Evolutionary conservation across 2,888 invertebrate species (phyloP).

Genomic region (Linyphia triangularis): DNA sequence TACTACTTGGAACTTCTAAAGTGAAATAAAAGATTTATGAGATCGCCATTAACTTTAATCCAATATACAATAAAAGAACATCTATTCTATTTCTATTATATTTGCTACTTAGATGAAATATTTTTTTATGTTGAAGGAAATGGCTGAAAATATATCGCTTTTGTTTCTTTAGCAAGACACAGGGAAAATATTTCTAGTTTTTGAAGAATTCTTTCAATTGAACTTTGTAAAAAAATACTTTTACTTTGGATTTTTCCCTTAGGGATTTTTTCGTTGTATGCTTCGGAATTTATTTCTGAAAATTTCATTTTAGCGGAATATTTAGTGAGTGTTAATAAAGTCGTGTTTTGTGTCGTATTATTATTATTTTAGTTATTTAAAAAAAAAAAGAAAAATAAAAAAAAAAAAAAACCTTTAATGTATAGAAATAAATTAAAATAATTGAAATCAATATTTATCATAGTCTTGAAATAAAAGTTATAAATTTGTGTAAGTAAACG

Average conservation of each 20-base stretch:
- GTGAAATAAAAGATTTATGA: too few species aligned
- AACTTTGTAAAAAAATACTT: not conserved
- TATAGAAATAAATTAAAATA: too few species aligned
- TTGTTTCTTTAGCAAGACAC: not conserved
- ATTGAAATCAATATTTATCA: too few species aligned
- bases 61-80: too few species aligned
- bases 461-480: too few species aligned
- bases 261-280: not conserved
- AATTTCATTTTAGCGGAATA: not conserved
- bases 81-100: not conserved
- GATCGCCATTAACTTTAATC: too few species aligned
- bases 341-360: not conserved
- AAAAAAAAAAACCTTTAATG: too few species aligned
- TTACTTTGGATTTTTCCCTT: not conserved
- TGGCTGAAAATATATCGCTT: not conserved
- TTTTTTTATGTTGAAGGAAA: not conserved
- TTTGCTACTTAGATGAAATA: not conserved
- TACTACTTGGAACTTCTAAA: too few species aligned
- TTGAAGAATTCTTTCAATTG: not conserved
- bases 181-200: not conserved
- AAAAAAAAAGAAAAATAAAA: too few species aligned
- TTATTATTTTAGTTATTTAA: too few species aligned
- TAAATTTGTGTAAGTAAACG: too few species aligned
- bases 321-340: not conserved
- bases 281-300: not conserved